phyloP scores from a whole-genome alignment of 2,797 vertebrate genomes.

The Ceryle rudis region DNA sequence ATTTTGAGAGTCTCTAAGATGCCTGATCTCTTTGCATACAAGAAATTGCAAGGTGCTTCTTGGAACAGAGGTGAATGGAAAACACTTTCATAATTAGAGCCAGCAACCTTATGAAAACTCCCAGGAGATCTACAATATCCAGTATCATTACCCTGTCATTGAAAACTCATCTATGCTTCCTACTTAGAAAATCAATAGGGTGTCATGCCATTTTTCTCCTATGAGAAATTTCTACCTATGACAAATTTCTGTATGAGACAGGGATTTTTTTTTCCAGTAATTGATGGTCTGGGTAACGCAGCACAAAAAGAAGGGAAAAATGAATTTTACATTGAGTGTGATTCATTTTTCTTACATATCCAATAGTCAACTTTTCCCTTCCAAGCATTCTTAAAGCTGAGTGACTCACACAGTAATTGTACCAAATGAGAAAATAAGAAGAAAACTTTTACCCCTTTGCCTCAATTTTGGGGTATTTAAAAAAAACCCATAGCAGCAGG shows the following conservation, averaged over 20 bases:
- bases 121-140: not conserved
- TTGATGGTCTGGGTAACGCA: not conserved
- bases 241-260: not conserved
- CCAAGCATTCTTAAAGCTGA: slow-evolving; percentile 23
- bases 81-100: not conserved
- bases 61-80: not conserved
- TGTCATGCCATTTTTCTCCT: not conserved
- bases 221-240: not conserved
- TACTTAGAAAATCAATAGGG: not conserved
- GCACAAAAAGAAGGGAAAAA: slow-evolving; percentile 2
- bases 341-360: slow-evolving; percentile 30
- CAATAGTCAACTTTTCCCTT: slow-evolving; percentile 22
- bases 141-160: not conserved
- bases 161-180: slow-evolving; percentile 1
- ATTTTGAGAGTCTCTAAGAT: not conserved
- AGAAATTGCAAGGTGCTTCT: not conserved
- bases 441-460: slow-evolving; percentile 12
- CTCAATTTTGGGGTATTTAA: not conserved
- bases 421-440: slow-evolving; percentile 6
- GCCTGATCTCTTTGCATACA: not conserved
- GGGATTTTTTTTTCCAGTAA: not conserved
- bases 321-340: not conserved
- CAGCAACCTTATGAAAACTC: not conserved
- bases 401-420: slow-evolving; percentile 10
- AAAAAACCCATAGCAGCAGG: not conserved